phyloP scores from a whole-genome alignment of 2,797 vertebrate species.

The Macropodus opercularis region DNA sequence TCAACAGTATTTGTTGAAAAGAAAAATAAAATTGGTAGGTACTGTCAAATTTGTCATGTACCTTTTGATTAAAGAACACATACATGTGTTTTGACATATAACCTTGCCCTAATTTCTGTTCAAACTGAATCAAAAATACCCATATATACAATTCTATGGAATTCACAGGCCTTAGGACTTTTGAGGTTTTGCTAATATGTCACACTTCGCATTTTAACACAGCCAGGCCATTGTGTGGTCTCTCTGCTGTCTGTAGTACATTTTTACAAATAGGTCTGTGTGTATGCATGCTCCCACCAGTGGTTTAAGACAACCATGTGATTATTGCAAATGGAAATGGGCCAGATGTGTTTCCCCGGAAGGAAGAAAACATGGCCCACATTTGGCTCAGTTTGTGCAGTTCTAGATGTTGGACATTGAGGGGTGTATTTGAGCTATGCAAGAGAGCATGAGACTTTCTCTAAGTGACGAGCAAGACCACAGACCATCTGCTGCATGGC shows the following conservation, averaged over 20 bases:
- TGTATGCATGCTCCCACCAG: conserved; percentile 51
- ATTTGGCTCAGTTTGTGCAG: conserved; percentile 64
- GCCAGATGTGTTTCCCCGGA: conserved; percentile 65
- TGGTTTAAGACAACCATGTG: conserved; percentile 61
- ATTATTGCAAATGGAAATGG: conserved; percentile 62
- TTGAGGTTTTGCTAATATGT: conserved; percentile 34
- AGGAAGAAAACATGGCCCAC: conserved; percentile 44
- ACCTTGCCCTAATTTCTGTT: background rate
- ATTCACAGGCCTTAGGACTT: conserved; percentile 1
- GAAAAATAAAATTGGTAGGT: no score
- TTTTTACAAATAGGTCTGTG: conserved; percentile 59
- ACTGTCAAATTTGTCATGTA: no score
- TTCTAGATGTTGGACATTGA: conserved; percentile 62
- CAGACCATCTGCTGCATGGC: conserved; percentile 78
- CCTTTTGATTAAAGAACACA: conserved; percentile 9
- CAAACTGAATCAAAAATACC: conserved; percentile 6
- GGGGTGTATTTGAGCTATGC: conserved; percentile 71
- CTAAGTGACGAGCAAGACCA: conserved; percentile 69
- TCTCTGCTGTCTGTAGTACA: conserved; percentile 28
- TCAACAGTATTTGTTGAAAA: no score
- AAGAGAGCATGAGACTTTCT: conserved; percentile 63
- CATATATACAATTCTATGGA: conserved; percentile 2
- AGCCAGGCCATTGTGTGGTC: conserved; percentile 47
- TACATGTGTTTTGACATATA: background rate
- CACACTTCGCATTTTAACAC: conserved; percentile 39